Evolutionary conservation across 1,140 invertebrate species (phyloP), one percentile per base, ranked within the genome.

Genomic region (Aphidius ervi): DNA sequence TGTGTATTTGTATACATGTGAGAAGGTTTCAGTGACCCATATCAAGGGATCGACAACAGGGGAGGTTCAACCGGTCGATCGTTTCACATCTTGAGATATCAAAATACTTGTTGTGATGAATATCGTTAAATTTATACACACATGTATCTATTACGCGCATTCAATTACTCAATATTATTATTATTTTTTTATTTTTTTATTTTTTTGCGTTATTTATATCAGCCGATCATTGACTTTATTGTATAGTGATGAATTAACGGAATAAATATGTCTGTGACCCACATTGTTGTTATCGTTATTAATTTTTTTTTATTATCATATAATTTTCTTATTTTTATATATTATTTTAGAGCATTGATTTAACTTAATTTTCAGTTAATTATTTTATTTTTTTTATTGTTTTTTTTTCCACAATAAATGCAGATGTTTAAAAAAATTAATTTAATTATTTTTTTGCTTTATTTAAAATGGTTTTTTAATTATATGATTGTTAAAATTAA

Each of bases 41-140:
- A 52, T 52, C 49, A 31, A 52, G 49, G 31, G 47, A 31, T 31
- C 23, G 23, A 31, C 23, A 49, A 31, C 20, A 16, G 6, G n/a
- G 16, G 47, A 49, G 49, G 49, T 9, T 39, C 49, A 37, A 52
- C 49, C 49, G 49, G 49, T 52, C 39, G 49, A 52, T 52, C 23
- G 23, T 16, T 6, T 50, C 23, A 31, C 23, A 31, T 31, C 23
- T 31, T 31, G 23, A 31, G 23, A 31, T 31, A 31, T 31, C 23
- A 31, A 31, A 31, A 31, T 31, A 31, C 48, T 50, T 31, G 48
- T 50, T 50, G 31, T 50, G 48, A 50, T 50, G 9, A 37, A 5
- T 5, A 52, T 52, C 31, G 49, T 37, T 52, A 37, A 37, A 52
- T 31, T 31, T 31, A 31, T 31, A 31, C 4, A 31, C 23, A 31